These are phyloP conservation scores for Aplysina aerophoba DNA, from an alignment of 37 sponge, comb jelly and placozoan genomes.

Conservation along the genomic window DNA sequence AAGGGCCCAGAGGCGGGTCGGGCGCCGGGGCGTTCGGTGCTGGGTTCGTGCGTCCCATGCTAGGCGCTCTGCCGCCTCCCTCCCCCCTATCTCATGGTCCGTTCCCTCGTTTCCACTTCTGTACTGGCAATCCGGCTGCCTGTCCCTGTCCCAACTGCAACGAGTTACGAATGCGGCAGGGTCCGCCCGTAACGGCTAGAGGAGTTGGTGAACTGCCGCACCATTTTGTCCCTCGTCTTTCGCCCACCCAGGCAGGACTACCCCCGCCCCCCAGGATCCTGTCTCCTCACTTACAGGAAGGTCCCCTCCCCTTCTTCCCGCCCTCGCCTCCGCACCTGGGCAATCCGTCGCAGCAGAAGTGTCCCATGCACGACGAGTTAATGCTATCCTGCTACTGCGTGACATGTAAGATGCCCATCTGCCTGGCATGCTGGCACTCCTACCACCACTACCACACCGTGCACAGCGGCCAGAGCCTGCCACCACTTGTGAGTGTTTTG, in stretches of 20 bases:
- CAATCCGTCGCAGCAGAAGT: background rate
- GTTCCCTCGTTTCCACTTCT: slow-evolving; percentile 1
- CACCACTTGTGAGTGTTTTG: slow-evolving; percentile 27
- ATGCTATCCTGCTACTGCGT: slow-evolving; percentile 47
- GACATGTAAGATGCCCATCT: slow-evolving; percentile 38
- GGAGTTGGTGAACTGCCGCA: no score
- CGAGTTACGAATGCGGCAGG: background rate
- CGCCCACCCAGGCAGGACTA: no score
- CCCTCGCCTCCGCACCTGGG: background rate
- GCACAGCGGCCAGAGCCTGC: slow-evolving; percentile 11
- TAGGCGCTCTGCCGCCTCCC: background rate
- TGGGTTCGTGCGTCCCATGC: slow-evolving; percentile 10
- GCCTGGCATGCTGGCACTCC: slow-evolving; percentile 36
- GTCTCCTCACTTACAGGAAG: no score
- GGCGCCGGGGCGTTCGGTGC: background rate
- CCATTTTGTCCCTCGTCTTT: no score
- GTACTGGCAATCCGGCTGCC: background rate
- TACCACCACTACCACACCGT: slow-evolving; percentile 64
- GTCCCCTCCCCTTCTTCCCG: background rate
- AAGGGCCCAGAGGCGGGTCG: background rate
- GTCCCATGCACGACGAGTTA: slow-evolving; percentile 39
- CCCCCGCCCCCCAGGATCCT: no score
- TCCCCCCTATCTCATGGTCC: background rate
- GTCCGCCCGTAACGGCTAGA: no score
- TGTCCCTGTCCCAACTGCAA: slow-evolving; percentile 20